These are phyloP conservation scores for Scaptomyza tumidula DNA, from an alignment of 2,888 invertebrate genomes.

Conservation along the genomic window DNA sequence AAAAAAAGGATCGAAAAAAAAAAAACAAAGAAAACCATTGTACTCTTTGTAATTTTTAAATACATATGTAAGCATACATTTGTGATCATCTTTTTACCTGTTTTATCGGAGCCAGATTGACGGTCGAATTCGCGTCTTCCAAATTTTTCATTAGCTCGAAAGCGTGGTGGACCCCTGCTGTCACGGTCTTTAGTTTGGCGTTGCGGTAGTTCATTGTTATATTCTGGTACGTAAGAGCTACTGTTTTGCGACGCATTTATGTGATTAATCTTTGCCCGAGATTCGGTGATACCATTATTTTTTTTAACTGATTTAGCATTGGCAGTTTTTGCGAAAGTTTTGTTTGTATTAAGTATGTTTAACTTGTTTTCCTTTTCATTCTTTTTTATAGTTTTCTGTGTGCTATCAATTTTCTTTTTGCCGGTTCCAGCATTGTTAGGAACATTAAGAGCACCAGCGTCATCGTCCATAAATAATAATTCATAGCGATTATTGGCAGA, in stretches of 20 bases:
- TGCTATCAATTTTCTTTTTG: slow-evolving; percentile 45
- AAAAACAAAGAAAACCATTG: too few relatives aligned
- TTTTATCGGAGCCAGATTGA: slow-evolving; percentile 97
- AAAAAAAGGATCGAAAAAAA: background rate
- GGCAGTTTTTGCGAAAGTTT: slow-evolving; percentile 36
- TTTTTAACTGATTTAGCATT: slow-evolving; percentile 15
- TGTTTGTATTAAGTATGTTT: slow-evolving; percentile 75
- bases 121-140: slow-evolving; percentile 97
- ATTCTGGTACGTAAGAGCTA: slow-evolving; percentile 80
- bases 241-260: slow-evolving; percentile 27
- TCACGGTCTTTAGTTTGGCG: slow-evolving; percentile 84
- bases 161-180: slow-evolving; percentile 82
- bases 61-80: background rate
- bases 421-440: slow-evolving; percentile 41
- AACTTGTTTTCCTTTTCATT: slow-evolving; percentile 82
- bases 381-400: slow-evolving; percentile 53
- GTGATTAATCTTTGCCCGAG: slow-evolving; percentile 85
- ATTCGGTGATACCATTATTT: slow-evolving; percentile 85
- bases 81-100: slow-evolving; percentile 86
- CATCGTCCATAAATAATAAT: slow-evolving; percentile 83
- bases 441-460: slow-evolving; percentile 43
- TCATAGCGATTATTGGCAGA: slow-evolving; percentile 83
- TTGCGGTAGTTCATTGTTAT: slow-evolving; percentile 82
- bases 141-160: slow-evolving; percentile 85
- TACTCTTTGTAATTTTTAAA: too few relatives aligned